Evolutionary conservation across 2,888 invertebrate genomes (phyloP), one percentile per base, ranked within the genome.

Genomic region (Strigamia transsilvanica): DNA sequence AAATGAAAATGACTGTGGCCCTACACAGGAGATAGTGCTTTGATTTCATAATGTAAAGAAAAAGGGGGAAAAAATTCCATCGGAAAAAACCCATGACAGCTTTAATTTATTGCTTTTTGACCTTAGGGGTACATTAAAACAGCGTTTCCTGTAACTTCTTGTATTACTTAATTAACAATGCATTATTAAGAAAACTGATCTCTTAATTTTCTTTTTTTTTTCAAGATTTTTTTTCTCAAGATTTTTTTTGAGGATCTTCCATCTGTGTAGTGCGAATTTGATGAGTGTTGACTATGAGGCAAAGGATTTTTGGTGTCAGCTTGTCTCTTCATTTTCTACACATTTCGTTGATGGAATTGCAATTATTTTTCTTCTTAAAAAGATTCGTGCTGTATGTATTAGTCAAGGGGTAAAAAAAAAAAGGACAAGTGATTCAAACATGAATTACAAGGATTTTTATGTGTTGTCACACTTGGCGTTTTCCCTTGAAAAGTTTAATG

Each of bases 1-100:
- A 73, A 73, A 73, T 73, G 73, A 73, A 56, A 73, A 73, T 73
- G 73, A 73, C 73, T 73, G 73, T 73, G 73, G 73, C 32, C 73
- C 27, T 27, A 73, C 73, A 73, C 73, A 27, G 15, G 32, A 73
- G 73, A 73, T n/a, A 73, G 73, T 27, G 73, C 73, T 73, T 73
- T 73, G 73, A 73, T 73, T 73, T 27, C 73, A 73, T 13, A 32
- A 32, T 73, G 73, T 73, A 27, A 73, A 66, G 21, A 66, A 66
- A n/a, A 21, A 66, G 21, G 15, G 56, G 2, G 9, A 18, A 73
- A 73, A 73, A 73, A 32, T 9, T 27, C 13, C 2, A n/a, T 13
- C 27, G 15, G 13, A 27, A 27, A 32, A 32, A 32, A 32, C 13
- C 12, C 6, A 27, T 73, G 73, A 32, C 73, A 73, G 73, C 32